Evolutionary conservation across 1,140 invertebrate species (phyloP).

Genomic region (Lineus longissimus): DNA sequence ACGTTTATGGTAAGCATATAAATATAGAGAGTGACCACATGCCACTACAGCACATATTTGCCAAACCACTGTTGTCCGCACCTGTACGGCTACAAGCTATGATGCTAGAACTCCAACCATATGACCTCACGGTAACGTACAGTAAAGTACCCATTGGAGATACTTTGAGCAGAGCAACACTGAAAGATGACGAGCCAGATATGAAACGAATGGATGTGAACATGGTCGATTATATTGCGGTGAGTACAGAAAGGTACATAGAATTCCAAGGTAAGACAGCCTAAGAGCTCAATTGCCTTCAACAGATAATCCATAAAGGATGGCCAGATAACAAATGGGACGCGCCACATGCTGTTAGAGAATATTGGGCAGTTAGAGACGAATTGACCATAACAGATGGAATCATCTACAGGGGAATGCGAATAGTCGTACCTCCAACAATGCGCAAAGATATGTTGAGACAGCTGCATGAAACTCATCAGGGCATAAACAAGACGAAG

Average conservation of each 20-base stretch:
- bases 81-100: constrained; percentile 1
- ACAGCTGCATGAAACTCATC: constrained; percentile 21
- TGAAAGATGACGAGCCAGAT: constrained; percentile 5
- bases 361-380: constrained; percentile 21
- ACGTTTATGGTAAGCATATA: constrained; percentile 3
- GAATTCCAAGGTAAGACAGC: background rate
- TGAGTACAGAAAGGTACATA: background rate
- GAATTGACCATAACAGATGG: constrained; percentile 21
- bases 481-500: constrained; percentile 23
- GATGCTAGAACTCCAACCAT: constrained; percentile 5
- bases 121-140: background rate
- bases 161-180: background rate
- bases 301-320: constrained; percentile 15
- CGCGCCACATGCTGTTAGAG: background rate
- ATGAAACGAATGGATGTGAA: background rate
- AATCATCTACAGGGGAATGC: constrained; percentile 21
- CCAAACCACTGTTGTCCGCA: background rate
- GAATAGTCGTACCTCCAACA: constrained; percentile 20
- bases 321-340: constrained; percentile 15
- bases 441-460: constrained; percentile 18
- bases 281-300: constrained; percentile 1
- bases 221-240: constrained; percentile 1
- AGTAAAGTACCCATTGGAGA: background rate
- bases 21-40: background rate
- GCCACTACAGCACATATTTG: background rate